Percentiles rank a stretch among this genome's conserved stretches.
phyloP scores from a whole-genome alignment of 1,140 invertebrate species.

The Mesaphorura yosii region DNA sequence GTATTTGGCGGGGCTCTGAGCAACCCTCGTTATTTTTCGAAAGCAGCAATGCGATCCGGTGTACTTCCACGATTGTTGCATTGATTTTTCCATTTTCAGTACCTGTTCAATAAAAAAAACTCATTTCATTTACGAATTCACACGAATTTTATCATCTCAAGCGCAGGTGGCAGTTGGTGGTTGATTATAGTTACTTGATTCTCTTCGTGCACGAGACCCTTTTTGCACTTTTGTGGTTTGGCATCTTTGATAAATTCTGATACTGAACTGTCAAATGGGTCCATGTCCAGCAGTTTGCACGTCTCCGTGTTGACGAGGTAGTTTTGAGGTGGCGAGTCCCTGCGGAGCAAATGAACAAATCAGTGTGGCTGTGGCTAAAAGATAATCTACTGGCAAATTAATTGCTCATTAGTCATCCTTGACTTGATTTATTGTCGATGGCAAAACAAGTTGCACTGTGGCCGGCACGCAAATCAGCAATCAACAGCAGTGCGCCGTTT shows the following conservation, averaged over 20 bases:
- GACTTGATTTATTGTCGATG: too few relatives aligned
- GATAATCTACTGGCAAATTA: too few relatives aligned
- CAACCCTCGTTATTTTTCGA: constrained; percentile 10
- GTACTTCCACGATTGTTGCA: constrained; percentile 11
- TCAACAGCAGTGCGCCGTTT: too few relatives aligned
- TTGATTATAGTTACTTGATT: constrained; percentile 14
- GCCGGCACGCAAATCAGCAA: too few relatives aligned
- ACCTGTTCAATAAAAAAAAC: constrained; percentile 7
- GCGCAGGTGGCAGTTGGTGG: too few relatives aligned
- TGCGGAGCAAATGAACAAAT: too few relatives aligned
- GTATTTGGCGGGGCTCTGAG: constrained; percentile 16
- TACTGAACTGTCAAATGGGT: constrained; percentile 26
- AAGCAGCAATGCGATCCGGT: constrained; percentile 21
- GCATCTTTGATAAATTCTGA: constrained; percentile 15
- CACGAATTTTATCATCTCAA: too few relatives aligned
- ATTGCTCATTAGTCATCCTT: too few relatives aligned
- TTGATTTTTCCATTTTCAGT: constrained; percentile 8
- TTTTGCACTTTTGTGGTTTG: constrained; percentile 6
- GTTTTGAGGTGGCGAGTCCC: not conserved
- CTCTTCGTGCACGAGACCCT: constrained; percentile 2
- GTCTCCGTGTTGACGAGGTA: constrained; percentile 22
- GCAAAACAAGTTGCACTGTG: too few relatives aligned
- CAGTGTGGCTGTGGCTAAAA: too few relatives aligned
- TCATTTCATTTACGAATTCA: too few relatives aligned
- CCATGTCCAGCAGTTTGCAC: constrained; percentile 29